Evolutionary conservation across 2,888 invertebrate species (phyloP), one percentile per base, ranked within the genome.

Genomic region (Philonicus albiceps): DNA sequence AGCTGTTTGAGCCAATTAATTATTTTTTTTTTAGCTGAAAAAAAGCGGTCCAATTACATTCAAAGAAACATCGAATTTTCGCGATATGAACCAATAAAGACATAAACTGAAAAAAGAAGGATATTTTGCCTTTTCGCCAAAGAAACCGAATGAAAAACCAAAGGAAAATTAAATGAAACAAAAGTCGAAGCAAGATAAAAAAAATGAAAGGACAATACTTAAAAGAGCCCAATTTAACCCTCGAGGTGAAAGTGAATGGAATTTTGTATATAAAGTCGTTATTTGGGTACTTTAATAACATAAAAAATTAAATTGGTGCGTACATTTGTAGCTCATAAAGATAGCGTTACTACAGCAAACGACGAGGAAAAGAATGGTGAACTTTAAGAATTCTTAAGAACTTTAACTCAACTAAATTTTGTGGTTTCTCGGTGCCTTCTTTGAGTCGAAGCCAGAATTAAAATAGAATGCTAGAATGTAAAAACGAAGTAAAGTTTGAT

Each of bases 121-220:
- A 84, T 84, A 73, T 84, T 84, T 84, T 84, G 84, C 84, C 84
- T 84, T 83, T 19, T 84, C 73, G 27, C 43, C 84, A 84, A 84
- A 84, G 43, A 84, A 84, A 84, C 22, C 43, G 84, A 84, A 84
- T 30, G 31, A 73, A 84, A 81, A 19, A 73, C 31, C 31, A 81
- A 84, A 72, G 27, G 8, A 72, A 84, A 73, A 64, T 4, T 31
- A 34, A 83, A 64, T 19, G 16, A 40, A 73, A 34, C 7, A 73
- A 84, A 84, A 84, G 27, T 84, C 64, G 64, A 83, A 83, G 81
- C 81, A 16, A 43, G 16, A 78, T 43, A 22, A 64, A n/a, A 37
- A 83, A 30, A 78, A 78, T 30, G 16, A 49, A 49, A 78, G 49
- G 30, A 76, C 16, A 34, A 73, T 34, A 16, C 40, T 75, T 6